Evolutionary conservation across 2,113 vertebrate species (phyloP).

Genomic region (Channa maculata): DNA sequence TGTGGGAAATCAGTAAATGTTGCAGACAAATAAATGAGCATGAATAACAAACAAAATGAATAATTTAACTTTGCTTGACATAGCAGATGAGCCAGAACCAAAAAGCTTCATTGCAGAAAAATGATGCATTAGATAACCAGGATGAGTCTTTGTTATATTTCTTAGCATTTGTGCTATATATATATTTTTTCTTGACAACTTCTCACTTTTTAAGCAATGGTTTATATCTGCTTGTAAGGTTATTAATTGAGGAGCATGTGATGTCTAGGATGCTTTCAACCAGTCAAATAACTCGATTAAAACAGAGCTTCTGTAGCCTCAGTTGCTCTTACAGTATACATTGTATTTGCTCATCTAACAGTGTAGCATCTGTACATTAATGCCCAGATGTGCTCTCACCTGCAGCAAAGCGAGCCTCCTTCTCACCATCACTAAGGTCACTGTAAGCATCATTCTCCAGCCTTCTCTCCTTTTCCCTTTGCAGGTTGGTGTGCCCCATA

Average conservation of each 20-base stretch:
- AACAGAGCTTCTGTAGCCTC: too few species aligned
- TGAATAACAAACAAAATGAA: background rate
- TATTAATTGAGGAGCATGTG: too few species aligned
- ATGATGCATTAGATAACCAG: background rate
- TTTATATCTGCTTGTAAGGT: too few species aligned
- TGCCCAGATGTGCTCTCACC: conserved; percentile 76
- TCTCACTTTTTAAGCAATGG: too few species aligned
- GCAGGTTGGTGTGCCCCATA: conserved; percentile 84
- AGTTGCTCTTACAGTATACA: too few species aligned
- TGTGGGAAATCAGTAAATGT: background rate
- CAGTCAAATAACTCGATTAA: too few species aligned
- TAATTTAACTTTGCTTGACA: background rate
- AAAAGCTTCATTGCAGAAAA: background rate
- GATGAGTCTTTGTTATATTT: too few species aligned
- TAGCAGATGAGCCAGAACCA: conserved; percentile 8
- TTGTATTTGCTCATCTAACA: too few species aligned
- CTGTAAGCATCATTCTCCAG: conserved; percentile 94
- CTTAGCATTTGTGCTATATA: too few species aligned
- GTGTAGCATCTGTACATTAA: too few species aligned
- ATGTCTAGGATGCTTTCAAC: too few species aligned
- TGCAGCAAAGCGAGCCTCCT: conserved; percentile 96
- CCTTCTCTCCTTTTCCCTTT: conserved; percentile 88
- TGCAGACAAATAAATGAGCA: conserved; percentile 2
- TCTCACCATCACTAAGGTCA: conserved; percentile 96
- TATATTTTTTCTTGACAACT: too few species aligned